A percentile compares a stretch with the other conserved stretches of the same genome.
Evolutionary conservation across 2,113 vertebrate species (phyloP).

Genomic region (Probosciger aterrimus): DNA sequence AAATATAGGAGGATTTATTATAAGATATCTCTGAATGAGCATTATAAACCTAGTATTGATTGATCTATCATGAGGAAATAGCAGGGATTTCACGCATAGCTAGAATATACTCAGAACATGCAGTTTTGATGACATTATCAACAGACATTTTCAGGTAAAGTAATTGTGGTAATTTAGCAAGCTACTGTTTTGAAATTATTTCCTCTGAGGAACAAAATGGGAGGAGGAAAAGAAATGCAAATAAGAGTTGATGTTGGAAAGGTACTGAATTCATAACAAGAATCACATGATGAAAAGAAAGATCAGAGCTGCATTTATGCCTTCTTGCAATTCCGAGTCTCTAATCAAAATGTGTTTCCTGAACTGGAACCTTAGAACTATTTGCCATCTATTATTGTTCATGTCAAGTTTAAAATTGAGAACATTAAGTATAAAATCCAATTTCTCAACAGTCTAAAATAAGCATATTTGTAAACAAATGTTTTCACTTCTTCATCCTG

Average conservation of each 20-base stretch:
- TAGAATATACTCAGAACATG: rapidly evolving
- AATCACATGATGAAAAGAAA: neutral
- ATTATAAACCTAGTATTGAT: neutral
- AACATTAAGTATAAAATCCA: neutral
- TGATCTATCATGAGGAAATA: neutral
- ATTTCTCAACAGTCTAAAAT: neutral
- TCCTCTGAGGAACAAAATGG: neutral
- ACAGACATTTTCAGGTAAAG: slow-evolving; percentile 10
- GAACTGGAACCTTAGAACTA: slow-evolving; percentile 8
- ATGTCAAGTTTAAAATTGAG: neutral
- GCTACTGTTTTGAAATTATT: neutral
- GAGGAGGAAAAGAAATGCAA: neutral
- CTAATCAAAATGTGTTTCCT: slow-evolving; percentile 22
- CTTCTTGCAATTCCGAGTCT: neutral
- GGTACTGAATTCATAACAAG: neutral
- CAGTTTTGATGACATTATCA: neutral
- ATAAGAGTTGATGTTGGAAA: neutral
- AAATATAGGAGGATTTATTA: neutral
- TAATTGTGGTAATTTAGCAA: neutral
- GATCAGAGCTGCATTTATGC: neutral
- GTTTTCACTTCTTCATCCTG: neutral
- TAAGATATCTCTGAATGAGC: neutral
- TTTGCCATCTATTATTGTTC: neutral
- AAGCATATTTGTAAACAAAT: neutral
- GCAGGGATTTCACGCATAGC: neutral